Evolutionary conservation across 2,113 vertebrate genomes (phyloP), one percentile per base, ranked within the genome.

Genomic region (Daboia siamensis): DNA sequence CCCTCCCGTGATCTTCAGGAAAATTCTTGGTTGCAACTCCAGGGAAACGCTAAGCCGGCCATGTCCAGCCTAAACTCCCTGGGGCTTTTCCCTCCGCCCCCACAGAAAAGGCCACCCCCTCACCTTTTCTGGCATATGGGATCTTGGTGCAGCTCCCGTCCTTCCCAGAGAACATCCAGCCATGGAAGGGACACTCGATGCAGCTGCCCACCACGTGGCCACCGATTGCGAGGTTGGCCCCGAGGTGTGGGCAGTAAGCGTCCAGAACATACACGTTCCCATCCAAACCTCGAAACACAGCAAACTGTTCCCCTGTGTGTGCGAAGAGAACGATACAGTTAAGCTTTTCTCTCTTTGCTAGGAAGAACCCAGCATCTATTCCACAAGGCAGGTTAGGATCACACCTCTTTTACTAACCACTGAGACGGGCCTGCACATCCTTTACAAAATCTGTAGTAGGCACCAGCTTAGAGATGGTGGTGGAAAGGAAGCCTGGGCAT

Each of bases 241-340:
- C 98, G 4, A 98, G 97, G 90, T 98, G 98, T 4, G 98, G 98
- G 91, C 98, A 98, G 94, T 98, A 98, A 13, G 98, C 96, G 0
- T 98, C 97, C 7, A 98, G 85, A 55, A 98, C 98, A 0, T 96
- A 95, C 33, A 95, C 97, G 21, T 90, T 96, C 8, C 98, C 98
- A 5, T 98, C 95, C 51, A 95, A 93, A 29, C 95, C 95, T 15
- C 97, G 95, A 48, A 98, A 98, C 11, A 95, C 97, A 0, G 96
- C 95, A 1, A 98, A 91, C 90, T 98, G 97, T 5, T 98, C 96
- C 74, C 98, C 98, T 97, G 93, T 13, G 90, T 4, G 0, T 2
- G 1, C 1, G 21, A 23, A 61, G 44, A 29, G 24, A 20, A 23
- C 0, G 20, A 44, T 51, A 17, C 39, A 15, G 26, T 39, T 9